phyloP scores from a whole-genome alignment of 2,113 vertebrate genomes.

The Herpetotheres cachinnans region DNA sequence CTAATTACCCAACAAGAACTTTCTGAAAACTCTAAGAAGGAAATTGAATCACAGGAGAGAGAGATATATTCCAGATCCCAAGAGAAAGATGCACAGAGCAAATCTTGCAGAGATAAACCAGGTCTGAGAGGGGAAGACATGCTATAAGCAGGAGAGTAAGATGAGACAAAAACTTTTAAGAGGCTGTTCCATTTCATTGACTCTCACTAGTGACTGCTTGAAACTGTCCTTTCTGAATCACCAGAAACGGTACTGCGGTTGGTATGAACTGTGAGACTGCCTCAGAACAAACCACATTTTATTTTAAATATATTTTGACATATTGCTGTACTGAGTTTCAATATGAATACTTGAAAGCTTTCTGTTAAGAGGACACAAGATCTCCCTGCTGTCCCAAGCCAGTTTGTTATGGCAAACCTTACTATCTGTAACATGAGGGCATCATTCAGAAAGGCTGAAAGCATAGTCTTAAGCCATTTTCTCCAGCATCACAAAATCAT shows the following conservation, averaged over 20 bases:
- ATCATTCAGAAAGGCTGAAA: background rate
- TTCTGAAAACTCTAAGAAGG: constrained; percentile 43
- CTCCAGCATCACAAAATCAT: background rate
- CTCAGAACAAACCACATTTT: background rate
- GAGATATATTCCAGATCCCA: constrained; percentile 61
- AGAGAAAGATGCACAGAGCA: constrained; percentile 44
- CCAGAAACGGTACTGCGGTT: background rate
- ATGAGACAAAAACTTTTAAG: constrained; percentile 35
- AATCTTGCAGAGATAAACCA: constrained; percentile 41
- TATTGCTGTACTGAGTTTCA: background rate
- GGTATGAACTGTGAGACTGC: background rate
- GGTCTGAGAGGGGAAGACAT: constrained; percentile 31
- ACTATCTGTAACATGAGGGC: background rate
- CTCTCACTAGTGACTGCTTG: background rate
- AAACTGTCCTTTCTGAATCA: background rate
- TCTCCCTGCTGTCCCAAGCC: background rate
- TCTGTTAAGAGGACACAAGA: background rate
- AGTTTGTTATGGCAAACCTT: background rate
- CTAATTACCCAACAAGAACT: constrained; percentile 63
- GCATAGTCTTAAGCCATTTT: background rate
- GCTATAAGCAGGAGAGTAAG: background rate
- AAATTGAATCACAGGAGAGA: constrained; percentile 55
- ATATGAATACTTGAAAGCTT: background rate
- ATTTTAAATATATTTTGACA: background rate
- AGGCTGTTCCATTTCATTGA: constrained; percentile 2